Base-by-base conservation (phyloP, 2,797 vertebrate species). In the Pipistrellus pipistrellus region DNA sequence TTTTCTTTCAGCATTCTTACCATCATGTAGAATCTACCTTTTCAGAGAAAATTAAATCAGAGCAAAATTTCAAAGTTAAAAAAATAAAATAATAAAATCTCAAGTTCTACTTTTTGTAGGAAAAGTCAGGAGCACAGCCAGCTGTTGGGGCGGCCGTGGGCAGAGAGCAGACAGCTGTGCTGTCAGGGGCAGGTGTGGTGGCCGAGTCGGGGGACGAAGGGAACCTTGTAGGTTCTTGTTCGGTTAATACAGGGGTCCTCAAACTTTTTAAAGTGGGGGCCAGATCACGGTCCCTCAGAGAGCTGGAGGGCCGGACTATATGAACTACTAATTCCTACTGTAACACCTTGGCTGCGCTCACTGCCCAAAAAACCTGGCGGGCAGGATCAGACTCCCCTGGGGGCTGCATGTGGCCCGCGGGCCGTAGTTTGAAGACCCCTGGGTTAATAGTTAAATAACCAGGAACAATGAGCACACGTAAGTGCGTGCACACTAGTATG, bases 1-100 rank as follows among this genome's bases (percentile, higher is more conserved):
- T 90, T 96, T 97, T 95, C 84, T 97, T 97, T 96, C 53, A 57
- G 82, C 78, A 95, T 82, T 90, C 90, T 68, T 13, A 0, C 13
- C 51, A 35, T 62, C 20, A 48, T 88, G 78, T 97, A 51, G 71
- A 90, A 64, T 89, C 73, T 93, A 95, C 82, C 30, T 95, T 96
- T 93, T 59, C 17, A 75, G 81, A 93, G 82, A 75, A 91, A 94
- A 96, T 86, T 35, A 92, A 15, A 59, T 80, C 44, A 44, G 68
- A 93, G 0, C 83, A 88, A 94, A 78, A 44, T 93, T 83, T 78
- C 44, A 59, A 78, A 94, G 41, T 93, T 59, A 41, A 41, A 41
- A 41, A 41, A 41, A 41, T 41, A 41, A 41, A 41, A 41, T 41
- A 41, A 41, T 41, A 41, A 41, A 41, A 41, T 41, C 38, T 41